Conservation (phyloP, 1,140 invertebrate genomes). For the Cecropterus lyciades region DNA sequence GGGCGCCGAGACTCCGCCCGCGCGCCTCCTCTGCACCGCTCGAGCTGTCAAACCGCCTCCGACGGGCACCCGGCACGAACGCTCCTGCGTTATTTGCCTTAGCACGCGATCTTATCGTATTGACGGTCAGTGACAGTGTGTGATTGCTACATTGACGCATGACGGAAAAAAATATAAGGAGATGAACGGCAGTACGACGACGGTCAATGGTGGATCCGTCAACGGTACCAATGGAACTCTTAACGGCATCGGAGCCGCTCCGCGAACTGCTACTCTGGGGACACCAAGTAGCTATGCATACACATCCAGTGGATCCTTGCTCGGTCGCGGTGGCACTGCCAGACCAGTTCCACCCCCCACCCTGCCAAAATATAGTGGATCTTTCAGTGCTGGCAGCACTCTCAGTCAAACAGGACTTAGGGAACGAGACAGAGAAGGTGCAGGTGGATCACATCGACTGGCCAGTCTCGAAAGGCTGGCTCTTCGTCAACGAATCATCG, state of each 20-base stretch:
- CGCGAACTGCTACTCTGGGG: conserved; percentile 74
- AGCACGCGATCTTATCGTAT: conserved; percentile 65
- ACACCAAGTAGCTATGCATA: conserved; percentile 79
- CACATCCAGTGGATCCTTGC: conserved; percentile 74
- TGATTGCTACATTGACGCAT: conserved; percentile 69
- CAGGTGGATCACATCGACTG: conserved; percentile 87
- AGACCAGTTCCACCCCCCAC: conserved; percentile 88
- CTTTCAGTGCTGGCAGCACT: conserved; percentile 77
- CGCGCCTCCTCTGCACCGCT: conserved; percentile 65
- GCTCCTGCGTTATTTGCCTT: conserved; percentile 57
- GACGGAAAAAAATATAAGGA: conserved; percentile 63
- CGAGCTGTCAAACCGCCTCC: conserved; percentile 81
- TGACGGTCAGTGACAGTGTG: conserved; percentile 72
- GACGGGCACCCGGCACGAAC: conserved; percentile 76
- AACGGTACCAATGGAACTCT: conserved; percentile 72
- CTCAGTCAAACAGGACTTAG: conserved; percentile 72
- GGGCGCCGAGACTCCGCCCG: conserved; percentile 67
- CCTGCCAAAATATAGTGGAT: conserved; percentile 86
- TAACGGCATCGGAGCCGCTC: conserved; percentile 72
- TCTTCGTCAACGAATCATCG: conserved; percentile 88
- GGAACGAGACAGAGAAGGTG: conserved; percentile 79
- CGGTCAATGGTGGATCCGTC: conserved; percentile 75
- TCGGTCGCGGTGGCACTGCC: conserved; percentile 73
- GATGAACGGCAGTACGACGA: conserved; percentile 82
- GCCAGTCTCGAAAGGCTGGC: conserved; percentile 90